phyloP scores from a whole-genome alignment of 2,113 vertebrate genomes.

The Helogale parvula region DNA sequence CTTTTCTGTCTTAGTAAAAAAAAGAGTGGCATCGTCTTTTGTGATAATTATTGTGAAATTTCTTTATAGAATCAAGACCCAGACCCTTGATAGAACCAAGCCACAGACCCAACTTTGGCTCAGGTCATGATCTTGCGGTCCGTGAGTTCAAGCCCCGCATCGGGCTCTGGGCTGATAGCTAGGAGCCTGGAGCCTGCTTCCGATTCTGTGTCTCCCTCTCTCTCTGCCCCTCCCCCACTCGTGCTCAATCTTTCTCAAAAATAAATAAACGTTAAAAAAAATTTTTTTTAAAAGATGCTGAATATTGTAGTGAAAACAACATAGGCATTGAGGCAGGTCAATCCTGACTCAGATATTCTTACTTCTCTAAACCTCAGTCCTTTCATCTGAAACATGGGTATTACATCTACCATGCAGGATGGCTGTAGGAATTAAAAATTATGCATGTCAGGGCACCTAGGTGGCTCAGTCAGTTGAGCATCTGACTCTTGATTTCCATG shows the following conservation, averaged over 20 bases:
- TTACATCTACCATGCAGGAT: not conserved
- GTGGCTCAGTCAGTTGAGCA: not conserved
- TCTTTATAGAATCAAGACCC: not conserved
- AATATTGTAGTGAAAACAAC: not conserved
- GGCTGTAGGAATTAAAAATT: slow-evolving; percentile 25
- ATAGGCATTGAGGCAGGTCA: not conserved
- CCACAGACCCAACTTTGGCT: too few species aligned
- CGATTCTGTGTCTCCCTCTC: too few species aligned
- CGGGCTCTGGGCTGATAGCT: too few species aligned
- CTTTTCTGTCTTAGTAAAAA: not conserved
- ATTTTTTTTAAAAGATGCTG: not conserved
- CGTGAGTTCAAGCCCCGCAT: too few species aligned
- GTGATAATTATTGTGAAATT: not conserved
- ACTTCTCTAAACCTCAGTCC: not conserved
- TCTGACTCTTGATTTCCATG: not conserved
- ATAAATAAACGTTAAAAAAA: too few species aligned
- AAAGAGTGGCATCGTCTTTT: not conserved
- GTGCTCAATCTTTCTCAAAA: too few species aligned
- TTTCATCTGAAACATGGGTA: not conserved
- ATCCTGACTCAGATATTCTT: not conserved
- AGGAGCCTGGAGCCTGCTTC: too few species aligned
- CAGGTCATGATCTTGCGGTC: too few species aligned
- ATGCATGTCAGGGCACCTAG: not conserved
- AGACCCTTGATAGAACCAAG: not conserved
- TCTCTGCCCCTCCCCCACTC: too few species aligned